Evolutionary conservation across 2,888 invertebrate species (phyloP).

Genomic region (Coenonympha glycerion): DNA sequence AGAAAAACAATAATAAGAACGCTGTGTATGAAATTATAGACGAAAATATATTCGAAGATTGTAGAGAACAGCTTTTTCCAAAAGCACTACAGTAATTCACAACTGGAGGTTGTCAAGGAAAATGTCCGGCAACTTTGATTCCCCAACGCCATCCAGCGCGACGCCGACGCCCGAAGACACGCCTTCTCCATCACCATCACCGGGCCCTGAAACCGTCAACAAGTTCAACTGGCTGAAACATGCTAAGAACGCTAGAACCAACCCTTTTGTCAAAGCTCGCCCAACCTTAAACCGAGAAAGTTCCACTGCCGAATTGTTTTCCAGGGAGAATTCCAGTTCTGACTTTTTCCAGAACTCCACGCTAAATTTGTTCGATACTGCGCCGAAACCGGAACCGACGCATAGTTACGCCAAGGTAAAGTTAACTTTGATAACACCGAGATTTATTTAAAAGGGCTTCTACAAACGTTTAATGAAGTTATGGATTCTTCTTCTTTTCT

Average conservation of each 20-base stretch:
- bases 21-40: no score
- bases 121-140: slow-evolving; percentile 38
- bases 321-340: slow-evolving; percentile 59
- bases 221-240: slow-evolving; percentile 64
- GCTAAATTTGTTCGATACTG: slow-evolving; percentile 62
- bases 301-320: slow-evolving; percentile 59
- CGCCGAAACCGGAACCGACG: slow-evolving; percentile 55
- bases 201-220: slow-evolving; percentile 41
- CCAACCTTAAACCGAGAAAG: slow-evolving; percentile 62
- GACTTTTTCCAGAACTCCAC: slow-evolving; percentile 68
- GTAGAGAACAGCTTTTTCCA: neutral
- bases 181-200: slow-evolving; percentile 49
- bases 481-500: no score
- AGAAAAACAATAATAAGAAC: no score
- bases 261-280: slow-evolving; percentile 59
- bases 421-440: neutral
- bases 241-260: slow-evolving; percentile 49
- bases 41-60: neutral
- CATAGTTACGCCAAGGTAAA: slow-evolving; percentile 52
- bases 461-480: no score
- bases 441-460: no score
- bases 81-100: neutral
- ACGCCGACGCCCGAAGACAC: slow-evolving; percentile 46
- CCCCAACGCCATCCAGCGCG: slow-evolving; percentile 40
- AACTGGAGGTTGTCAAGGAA: slow-evolving; percentile 2